A percentile compares a stretch with the other conserved stretches of the same genome.
These are phyloP conservation scores for Drosophila lini DNA, from an alignment of 1,140 invertebrate species.

Conservation along the genomic window DNA sequence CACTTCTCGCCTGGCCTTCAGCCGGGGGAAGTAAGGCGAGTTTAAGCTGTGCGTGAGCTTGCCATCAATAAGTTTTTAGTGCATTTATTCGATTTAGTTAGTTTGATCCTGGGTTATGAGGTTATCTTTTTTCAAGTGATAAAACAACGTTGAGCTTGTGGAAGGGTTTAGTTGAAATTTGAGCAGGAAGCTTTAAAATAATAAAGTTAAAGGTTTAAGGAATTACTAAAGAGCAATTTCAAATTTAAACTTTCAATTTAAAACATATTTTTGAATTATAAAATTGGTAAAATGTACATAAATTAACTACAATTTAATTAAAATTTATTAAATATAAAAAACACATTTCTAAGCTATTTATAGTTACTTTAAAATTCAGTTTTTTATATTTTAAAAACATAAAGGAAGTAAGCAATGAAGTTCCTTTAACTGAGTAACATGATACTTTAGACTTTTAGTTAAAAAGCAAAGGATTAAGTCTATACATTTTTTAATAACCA, in stretches of 20 bases:
- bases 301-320: background rate
- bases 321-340: background rate
- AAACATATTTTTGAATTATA: too few relatives aligned
- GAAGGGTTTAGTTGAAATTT: background rate
- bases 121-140: background rate
- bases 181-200: background rate
- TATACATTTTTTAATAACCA: background rate
- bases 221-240: background rate
- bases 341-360: background rate
- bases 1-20: constrained; percentile 11
- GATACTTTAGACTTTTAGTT: background rate
- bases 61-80: constrained; percentile 36
- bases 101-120: constrained; percentile 12
- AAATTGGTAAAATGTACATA: too few relatives aligned
- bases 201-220: background rate
- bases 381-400: background rate
- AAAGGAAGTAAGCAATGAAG: background rate
- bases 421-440: background rate
- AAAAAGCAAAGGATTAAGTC: background rate
- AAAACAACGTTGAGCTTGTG: background rate
- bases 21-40: background rate
- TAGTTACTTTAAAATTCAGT: background rate
- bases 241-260: too few relatives aligned
- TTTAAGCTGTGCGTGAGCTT: constrained; percentile 12
- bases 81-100: constrained; percentile 3